phyloP scores from a whole-genome alignment of 1,140 invertebrate genomes.

The Leptonema lineaticorne region DNA sequence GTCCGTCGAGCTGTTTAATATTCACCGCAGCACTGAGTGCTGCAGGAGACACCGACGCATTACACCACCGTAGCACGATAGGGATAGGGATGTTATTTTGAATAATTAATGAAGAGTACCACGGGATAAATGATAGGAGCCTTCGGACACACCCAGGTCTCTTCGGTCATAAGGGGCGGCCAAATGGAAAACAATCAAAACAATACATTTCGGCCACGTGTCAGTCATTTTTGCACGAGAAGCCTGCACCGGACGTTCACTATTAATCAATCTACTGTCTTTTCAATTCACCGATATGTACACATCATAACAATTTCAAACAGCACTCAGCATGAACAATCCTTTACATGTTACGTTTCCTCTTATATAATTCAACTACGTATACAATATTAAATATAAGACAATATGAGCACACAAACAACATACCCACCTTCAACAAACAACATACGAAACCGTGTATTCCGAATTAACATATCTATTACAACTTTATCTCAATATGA shows the following conservation, averaged over 20 bases:
- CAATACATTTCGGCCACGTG: conserved; percentile 2
- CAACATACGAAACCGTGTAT: too few species aligned
- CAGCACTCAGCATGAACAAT: too few species aligned
- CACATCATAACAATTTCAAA: neutral
- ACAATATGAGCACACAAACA: too few species aligned
- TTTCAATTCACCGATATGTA: too few species aligned
- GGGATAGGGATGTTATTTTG: conserved; percentile 38
- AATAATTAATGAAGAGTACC: conserved; percentile 40
- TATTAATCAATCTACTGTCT: conserved; percentile 17
- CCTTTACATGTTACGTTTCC: too few species aligned
- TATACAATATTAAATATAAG: too few species aligned
- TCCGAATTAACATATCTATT: too few species aligned
- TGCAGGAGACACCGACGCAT: conserved; percentile 38
- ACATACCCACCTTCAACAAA: too few species aligned
- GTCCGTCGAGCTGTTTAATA: conserved; percentile 31
- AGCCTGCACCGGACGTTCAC: neutral
- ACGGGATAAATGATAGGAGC: conserved; percentile 39
- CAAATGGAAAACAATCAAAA: conserved; percentile 10
- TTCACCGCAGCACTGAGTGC: conserved; percentile 27
- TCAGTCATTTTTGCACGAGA: neutral
- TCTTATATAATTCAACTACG: too few species aligned
- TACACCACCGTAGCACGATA: conserved; percentile 30
- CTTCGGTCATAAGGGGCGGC: neutral
- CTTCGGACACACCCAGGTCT: conserved; percentile 5
- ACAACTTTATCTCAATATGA: too few species aligned